Evolutionary conservation across 2,797 vertebrate genomes (phyloP), one percentile per base, ranked within the genome.

Genomic region (Cossypha heuglini): DNA sequence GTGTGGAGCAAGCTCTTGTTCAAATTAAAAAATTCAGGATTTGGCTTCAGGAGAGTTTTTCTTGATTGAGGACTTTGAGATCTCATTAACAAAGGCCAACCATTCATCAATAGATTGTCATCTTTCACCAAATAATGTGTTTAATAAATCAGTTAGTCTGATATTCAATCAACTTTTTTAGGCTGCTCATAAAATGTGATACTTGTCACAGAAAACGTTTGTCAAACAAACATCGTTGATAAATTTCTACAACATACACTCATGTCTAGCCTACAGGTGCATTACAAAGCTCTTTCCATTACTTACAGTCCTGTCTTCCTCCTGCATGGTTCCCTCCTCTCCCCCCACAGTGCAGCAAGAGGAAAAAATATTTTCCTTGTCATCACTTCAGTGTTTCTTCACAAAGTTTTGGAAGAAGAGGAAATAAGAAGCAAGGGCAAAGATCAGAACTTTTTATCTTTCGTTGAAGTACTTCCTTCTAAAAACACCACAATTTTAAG

Each of bases 321-420:
- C 38, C 18, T 24, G 8, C 11, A 16, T 9, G 18, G 5, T 54
- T 5, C 5, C 5, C 13, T 29, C 10, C 10, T 24, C 8, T 6
- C 8, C 3, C 42, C 0, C 1, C 14, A 8, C 22, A 54, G 6
- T 6, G 6, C 26, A 75, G 12, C 38, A 94, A 82, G 57, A 73
- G 6, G n/a, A 92, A 92, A 75, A 78, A 83, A 80, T 87, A 82
- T 93, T 93, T 94, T 80, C 63, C 51, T 80, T 91, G 67, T 80
- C 42, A 90, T 85, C 38, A 48, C 45, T 85, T 95, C 1, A 24
- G 19, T 52, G 17, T 63, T 94, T 83, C 63, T 85, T 88, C 51
- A 66, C 58, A 87, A 94, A 62, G 42, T 83, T 91, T 82, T 92
- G 73, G 71, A 83, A 91, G 42, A 86, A 75, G 26, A 82, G 15